Evolutionary conservation across 2,888 invertebrate genomes (phyloP).

Genomic region (Atrina japonica): DNA sequence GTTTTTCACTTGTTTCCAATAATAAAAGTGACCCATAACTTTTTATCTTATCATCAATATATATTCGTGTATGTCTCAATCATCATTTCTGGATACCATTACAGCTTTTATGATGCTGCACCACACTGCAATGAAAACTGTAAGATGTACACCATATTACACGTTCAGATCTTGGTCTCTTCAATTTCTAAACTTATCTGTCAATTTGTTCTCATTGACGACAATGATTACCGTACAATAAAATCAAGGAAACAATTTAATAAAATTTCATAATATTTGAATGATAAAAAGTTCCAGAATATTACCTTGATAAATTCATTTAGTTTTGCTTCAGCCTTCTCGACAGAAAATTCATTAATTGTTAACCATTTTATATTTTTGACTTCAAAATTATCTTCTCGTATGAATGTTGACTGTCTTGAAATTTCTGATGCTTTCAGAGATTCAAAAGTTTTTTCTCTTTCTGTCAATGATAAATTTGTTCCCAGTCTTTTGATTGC

Average conservation of each 20-base stretch:
- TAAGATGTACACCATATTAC: no score
- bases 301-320: slow-evolving; percentile 79
- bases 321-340: slow-evolving; percentile 76
- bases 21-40: no score
- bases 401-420: slow-evolving; percentile 58
- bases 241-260: neutral
- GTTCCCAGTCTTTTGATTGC: slow-evolving; percentile 74
- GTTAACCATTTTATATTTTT: slow-evolving; percentile 78
- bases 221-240: no score
- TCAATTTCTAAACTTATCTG: no score
- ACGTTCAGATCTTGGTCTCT: no score
- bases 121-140: no score
- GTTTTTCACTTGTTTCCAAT: no score
- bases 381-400: slow-evolving; percentile 72
- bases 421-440: slow-evolving; percentile 60
- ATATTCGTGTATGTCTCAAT: no score
- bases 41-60: no score
- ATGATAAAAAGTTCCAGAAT: neutral
- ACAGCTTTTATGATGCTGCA: no score
- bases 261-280: neutral
- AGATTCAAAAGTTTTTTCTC: slow-evolving; percentile 73
- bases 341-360: slow-evolving; percentile 75
- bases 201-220: no score
- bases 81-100: no score
- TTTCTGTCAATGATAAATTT: slow-evolving; percentile 63